Evolutionary conservation across 2,888 invertebrate species (phyloP), one percentile per base, ranked within the genome.

Genomic region (Pseudeuparius sepicola): DNA sequence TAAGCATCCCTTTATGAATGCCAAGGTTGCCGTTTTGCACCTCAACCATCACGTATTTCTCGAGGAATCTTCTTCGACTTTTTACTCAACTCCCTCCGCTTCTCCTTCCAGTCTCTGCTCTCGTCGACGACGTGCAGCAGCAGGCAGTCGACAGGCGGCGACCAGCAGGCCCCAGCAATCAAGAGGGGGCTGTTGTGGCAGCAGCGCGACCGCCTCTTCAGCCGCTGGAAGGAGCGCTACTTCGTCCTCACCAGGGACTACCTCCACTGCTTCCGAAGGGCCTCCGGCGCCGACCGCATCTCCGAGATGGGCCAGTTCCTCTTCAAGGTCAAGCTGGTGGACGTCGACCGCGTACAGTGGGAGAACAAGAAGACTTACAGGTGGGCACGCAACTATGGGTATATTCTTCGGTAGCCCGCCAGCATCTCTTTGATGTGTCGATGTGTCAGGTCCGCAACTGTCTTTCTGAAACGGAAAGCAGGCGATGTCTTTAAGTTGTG

Each of bases 221-320:
- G 73, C 37, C 60, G 75, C 41, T 76, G 75, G 75, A 76, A 76
- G 56, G 75, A 76, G 53, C 64, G 75, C 52, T 75, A 73, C 51
- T 75, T 75, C 57, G 70, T 76, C 47, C 64, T 76, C 28, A 76
- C 75, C 41, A 63, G 72, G 37, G 75, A 75, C 55, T 76, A 75
- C 55, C 63, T 76, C 50, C 72, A 74, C 54, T 75, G 75, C 56
- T 76, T 76, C 59, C 68, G 74, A 52, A 61, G 73, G 46, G 72
- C 73, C 37, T 70, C 72, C 16, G 71, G 71, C 36, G 63, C 69
- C 42, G 62, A 63, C 46, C 56, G 63, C 34, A 70, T 73, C 41
- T 73, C 74, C 10, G 73, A 74, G 53, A 75, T 75, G 75, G 75
- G 75, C 42, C 72, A 72, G 58, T 75, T 75, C 55, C 69, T 75